Percentiles rank a stretch among this genome's conserved stretches.
These are phyloP conservation scores for Porites cylindrica DNA, from an alignment of 92 coral and sea anemone species.

Conservation along the genomic window DNA sequence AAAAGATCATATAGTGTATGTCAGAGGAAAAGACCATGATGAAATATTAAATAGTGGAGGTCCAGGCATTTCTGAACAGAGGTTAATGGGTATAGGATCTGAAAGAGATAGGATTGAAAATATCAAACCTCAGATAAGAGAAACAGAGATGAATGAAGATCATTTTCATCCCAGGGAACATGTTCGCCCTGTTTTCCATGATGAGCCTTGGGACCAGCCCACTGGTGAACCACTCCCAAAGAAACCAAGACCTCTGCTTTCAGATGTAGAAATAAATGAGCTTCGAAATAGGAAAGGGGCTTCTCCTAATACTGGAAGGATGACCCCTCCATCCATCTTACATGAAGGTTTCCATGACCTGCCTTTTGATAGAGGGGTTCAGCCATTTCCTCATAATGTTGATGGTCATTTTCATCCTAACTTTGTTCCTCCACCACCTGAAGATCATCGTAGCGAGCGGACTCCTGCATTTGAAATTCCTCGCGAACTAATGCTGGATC, in stretches of 20 bases:
- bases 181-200: background rate
- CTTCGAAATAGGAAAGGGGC: conserved; percentile 65
- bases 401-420: conserved; percentile 35
- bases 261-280: conserved; percentile 73
- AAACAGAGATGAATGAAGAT: conserved; percentile 16
- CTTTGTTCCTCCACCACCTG: conserved; percentile 20
- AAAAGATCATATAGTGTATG: background rate
- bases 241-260: conserved; percentile 84
- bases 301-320: conserved; percentile 64
- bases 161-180: background rate
- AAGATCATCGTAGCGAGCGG: conserved; percentile 22
- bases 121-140: conserved; percentile 3
- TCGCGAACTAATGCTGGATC: conserved; percentile 92
- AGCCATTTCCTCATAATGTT: conserved; percentile 27
- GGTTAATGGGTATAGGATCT: conserved; percentile 3
- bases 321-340: conserved; percentile 29
- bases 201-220: conserved; percentile 1
- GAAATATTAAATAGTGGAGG: conserved; percentile 30
- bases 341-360: conserved; percentile 22
- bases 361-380: conserved; percentile 17
- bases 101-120: conserved; percentile 36
- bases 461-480: conserved; percentile 86
- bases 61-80: conserved; percentile 36
- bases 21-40: conserved; percentile 24
- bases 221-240: conserved; percentile 70